phyloP scores from a whole-genome alignment of 2,888 invertebrate species.

The Sclerodermus sp. region DNA sequence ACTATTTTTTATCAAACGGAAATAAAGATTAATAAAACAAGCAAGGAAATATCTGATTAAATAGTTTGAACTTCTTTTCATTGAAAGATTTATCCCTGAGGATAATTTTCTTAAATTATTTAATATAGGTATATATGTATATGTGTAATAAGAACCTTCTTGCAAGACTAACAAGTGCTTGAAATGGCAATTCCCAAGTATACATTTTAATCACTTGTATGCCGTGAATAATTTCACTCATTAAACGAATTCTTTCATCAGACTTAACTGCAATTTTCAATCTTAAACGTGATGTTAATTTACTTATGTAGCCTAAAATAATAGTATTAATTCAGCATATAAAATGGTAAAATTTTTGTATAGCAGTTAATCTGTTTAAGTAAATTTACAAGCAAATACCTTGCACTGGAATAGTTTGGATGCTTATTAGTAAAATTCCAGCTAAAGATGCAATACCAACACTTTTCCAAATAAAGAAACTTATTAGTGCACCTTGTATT shows the following conservation, averaged over 20 bases:
- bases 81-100: not conserved
- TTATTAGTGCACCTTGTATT: constrained; percentile 68
- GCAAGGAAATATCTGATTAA: not conserved
- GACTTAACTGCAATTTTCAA: constrained; percentile 61
- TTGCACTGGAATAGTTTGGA: constrained; percentile 83
- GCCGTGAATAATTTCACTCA: constrained; percentile 79
- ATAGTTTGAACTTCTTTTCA: not conserved
- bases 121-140: constrained; percentile 2
- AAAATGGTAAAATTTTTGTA: too few relatives aligned
- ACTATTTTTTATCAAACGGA: too few relatives aligned
- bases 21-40: too few relatives aligned
- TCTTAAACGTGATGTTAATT: constrained; percentile 56
- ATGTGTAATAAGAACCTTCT: constrained; percentile 63
- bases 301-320: constrained; percentile 58
- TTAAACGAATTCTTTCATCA: constrained; percentile 75
- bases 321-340: not conserved
- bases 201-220: constrained; percentile 87
- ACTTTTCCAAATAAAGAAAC: constrained; percentile 73
- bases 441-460: constrained; percentile 82
- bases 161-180: constrained; percentile 66
- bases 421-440: constrained; percentile 78
- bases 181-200: constrained; percentile 81
- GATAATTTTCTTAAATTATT: constrained; percentile 2
- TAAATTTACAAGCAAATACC: too few relatives aligned
- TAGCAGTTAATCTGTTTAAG: too few relatives aligned